Evolutionary conservation across 2,888 invertebrate species (phyloP).

Genomic region (Brachypalpus laphriformis): DNA sequence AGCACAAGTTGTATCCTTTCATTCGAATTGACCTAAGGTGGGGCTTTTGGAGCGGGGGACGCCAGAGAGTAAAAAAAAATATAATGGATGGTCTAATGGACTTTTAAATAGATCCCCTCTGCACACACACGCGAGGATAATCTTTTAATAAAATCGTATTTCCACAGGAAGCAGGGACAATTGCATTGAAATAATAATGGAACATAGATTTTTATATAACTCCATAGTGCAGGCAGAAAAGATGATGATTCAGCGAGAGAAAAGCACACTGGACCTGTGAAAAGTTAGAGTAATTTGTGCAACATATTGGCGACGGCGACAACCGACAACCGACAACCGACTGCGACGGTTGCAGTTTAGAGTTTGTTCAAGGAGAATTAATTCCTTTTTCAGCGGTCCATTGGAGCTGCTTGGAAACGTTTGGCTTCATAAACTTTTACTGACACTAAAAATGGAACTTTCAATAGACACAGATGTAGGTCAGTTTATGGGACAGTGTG

Average conservation of each 20-base stretch:
- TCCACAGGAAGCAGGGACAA: background rate
- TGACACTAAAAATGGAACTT: background rate
- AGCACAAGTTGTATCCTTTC: constrained; percentile 56
- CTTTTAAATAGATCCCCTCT: constrained; percentile 47
- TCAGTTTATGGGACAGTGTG: background rate
- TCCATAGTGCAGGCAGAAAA: background rate
- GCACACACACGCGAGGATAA: constrained; percentile 9
- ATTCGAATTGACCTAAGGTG: background rate
- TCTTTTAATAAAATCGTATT: constrained; percentile 34
- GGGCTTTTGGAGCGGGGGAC: background rate
- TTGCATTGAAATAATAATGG: constrained; percentile 10
- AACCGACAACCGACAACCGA: background rate
- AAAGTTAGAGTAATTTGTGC: background rate
- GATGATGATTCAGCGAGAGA: constrained; percentile 8
- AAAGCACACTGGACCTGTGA: background rate
- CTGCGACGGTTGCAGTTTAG: constrained; percentile 11
- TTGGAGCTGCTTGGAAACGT: constrained; percentile 1
- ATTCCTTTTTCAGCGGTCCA: constrained; percentile 22
- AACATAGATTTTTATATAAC: constrained; percentile 5
- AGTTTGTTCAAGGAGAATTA: constrained; percentile 4
- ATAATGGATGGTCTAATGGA: constrained; percentile 55
- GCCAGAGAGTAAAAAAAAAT: background rate
- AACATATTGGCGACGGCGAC: constrained; percentile 11
- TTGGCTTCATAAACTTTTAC: constrained; percentile 12
- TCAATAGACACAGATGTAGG: background rate